phyloP scores from a whole-genome alignment of 2,888 invertebrate species.

The Phanerotoma sp. region DNA sequence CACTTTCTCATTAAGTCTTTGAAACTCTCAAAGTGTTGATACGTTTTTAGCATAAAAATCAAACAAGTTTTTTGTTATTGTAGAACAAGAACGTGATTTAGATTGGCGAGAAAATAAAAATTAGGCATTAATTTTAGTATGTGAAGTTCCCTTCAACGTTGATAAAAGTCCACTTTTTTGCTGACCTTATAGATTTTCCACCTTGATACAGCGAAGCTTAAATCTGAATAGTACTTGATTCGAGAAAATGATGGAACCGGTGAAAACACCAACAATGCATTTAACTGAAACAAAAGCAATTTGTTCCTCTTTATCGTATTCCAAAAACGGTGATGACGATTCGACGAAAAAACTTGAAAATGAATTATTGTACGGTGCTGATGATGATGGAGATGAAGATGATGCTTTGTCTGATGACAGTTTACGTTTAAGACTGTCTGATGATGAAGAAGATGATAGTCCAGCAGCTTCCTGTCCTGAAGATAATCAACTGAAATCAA shows the following conservation, averaged over 20 bases:
- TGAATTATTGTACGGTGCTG: conserved; percentile 43
- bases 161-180: conserved; percentile 1
- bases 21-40: no score
- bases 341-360: conserved; percentile 45
- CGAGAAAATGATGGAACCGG: conserved; percentile 45
- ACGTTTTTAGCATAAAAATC: no score
- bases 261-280: conserved; percentile 40
- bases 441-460: conserved; percentile 44
- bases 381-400: conserved; percentile 47
- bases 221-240: not conserved
- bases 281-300: conserved; percentile 39
- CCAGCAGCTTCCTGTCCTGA: not conserved
- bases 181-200: conserved; percentile 24
- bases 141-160: not conserved
- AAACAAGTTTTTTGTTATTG: no score
- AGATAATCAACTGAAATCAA: conserved; percentile 6
- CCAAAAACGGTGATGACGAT: conserved; percentile 37
- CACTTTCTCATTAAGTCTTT: no score
- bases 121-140: no score
- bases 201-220: not conserved
- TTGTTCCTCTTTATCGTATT: conserved; percentile 34
- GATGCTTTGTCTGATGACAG: conserved; percentile 48
- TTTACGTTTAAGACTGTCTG: conserved; percentile 52
- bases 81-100: no score
- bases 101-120: no score